phyloP scores from a whole-genome alignment of 1,140 invertebrate genomes.

The Propsilocerus akamusi region DNA sequence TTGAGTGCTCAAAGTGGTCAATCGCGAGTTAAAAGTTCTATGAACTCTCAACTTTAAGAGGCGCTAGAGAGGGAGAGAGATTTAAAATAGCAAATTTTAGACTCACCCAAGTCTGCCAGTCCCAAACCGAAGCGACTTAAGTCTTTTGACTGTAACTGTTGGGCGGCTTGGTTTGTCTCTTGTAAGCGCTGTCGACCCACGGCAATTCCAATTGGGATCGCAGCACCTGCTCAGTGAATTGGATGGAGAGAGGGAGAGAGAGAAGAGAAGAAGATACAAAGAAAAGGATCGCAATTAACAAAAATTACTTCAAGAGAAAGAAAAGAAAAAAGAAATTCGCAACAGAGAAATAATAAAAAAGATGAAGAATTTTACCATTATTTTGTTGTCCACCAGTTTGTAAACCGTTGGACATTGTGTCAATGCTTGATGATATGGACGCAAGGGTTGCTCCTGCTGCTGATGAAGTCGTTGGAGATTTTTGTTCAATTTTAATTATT shows the following conservation, averaged over 20 bases:
- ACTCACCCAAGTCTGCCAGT: conserved; percentile 35
- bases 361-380: not conserved
- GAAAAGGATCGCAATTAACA: not conserved
- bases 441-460: conserved; percentile 9
- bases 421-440: conserved; percentile 13
- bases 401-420: conserved; percentile 16
- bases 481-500: conserved; percentile 3
- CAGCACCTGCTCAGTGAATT: conserved; percentile 11
- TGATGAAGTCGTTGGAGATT: conserved; percentile 8
- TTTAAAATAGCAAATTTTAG: conserved; percentile 10
- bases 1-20: too few species aligned
- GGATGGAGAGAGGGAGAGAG: not conserved
- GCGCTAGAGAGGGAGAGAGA: too few species aligned
- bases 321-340: not conserved
- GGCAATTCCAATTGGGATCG: conserved; percentile 72
- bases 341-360: too few species aligned
- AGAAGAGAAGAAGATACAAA: conserved; percentile 2
- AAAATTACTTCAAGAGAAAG: conserved; percentile 5
- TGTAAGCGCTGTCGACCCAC: conserved; percentile 61
- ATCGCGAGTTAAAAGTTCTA: too few species aligned
- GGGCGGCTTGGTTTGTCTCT: conserved; percentile 30
- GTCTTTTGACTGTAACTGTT: conserved; percentile 16
- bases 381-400: conserved; percentile 3
- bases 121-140: conserved; percentile 26
- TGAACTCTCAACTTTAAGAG: too few species aligned